A percentile compares a stretch with the other conserved stretches of the same genome.
Evolutionary conservation across 1,140 invertebrate species (phyloP).

Genomic region (Drosophila sulfurigaster): DNA sequence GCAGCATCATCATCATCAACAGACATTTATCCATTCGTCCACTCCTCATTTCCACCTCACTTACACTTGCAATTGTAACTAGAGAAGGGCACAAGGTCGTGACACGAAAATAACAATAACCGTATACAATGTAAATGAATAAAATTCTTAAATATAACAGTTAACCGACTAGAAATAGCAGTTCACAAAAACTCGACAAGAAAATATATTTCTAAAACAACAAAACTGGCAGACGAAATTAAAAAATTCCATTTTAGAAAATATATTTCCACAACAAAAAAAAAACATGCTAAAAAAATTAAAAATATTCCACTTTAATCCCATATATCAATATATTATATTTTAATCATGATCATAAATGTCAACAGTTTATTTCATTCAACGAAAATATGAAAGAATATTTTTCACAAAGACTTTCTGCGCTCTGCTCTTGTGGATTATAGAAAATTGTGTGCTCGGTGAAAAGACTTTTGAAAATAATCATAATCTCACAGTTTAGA

Average conservation of each 20-base stretch:
- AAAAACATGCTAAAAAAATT: too few relatives aligned
- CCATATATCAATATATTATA: not conserved
- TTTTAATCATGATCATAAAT: not conserved
- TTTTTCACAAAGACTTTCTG: not conserved
- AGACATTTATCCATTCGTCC: not conserved
- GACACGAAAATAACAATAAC: not conserved
- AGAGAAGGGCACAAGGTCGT: constrained; percentile 16
- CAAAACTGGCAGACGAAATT: too few relatives aligned
- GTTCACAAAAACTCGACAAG: too few relatives aligned
- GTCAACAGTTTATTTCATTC: not conserved
- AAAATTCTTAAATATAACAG: too few relatives aligned
- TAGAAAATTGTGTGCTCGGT: not conserved
- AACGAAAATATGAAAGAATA: not conserved
- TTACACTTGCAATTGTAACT: constrained; percentile 20
- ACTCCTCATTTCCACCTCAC: not conserved
- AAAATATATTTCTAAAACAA: too few relatives aligned
- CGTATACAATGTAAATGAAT: not conserved
- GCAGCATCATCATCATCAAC: constrained; percentile 10
- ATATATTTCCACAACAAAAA: too few relatives aligned
- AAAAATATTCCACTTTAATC: not conserved
- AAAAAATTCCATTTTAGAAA: not conserved
- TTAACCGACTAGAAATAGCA: too few relatives aligned
- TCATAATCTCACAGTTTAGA: not conserved
- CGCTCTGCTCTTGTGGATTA: not conserved
- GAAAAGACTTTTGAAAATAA: not conserved